Base-by-base conservation (phyloP, 2,888 invertebrate species). In the Sminthurinus aureus region DNA sequence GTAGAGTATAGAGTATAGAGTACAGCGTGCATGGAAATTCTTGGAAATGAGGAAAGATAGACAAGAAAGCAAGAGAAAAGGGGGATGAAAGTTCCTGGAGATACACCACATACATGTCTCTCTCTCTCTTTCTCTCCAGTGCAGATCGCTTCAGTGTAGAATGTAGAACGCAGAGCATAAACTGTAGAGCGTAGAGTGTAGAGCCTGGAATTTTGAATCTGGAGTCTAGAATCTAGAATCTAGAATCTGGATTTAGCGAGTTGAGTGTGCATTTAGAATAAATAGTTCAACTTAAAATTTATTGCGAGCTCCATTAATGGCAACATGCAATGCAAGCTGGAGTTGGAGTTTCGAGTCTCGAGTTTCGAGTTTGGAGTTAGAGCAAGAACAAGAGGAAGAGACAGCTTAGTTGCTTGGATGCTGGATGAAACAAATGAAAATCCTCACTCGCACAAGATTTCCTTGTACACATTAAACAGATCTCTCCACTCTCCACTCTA, bases 401-500 rank as follows among this genome's bases (percentile, higher is more conserved):
- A 38, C 1, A 38, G 38, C 38, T 38, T 4, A 38, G 38, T 38
- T 38, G 38, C 38, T 38, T 38, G 38, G 38, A 38, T 38, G 38
- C 38, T 38, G 76, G n/a, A 58, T 76, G 58, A 76, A 76, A 76
- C 76, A 76, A 76, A 76, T 52, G 76, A 50, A 58, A 26, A 73
- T 38, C 38, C 38, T 38, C 38, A 38, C 38, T 38, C 38, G 38
- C 38, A 38, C 38, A 38, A 38, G 38, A 38, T 38, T 38, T 38
- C 6, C 38, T 38, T 38, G 3, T 38, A 38, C 38, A 6, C 38
- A 38, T 38, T 38, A 38, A 38, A 38, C 6, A 38, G 38, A 38
- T 38, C 38, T 38, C 38, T 4, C 1, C 38, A 38, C 6, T 6
- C 38, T 38, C 38, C 6, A 38, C n/a, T n/a, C 38, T 4, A 38